phyloP scores from a whole-genome alignment of 1,140 invertebrate genomes.

The Chironomus tepperi region DNA sequence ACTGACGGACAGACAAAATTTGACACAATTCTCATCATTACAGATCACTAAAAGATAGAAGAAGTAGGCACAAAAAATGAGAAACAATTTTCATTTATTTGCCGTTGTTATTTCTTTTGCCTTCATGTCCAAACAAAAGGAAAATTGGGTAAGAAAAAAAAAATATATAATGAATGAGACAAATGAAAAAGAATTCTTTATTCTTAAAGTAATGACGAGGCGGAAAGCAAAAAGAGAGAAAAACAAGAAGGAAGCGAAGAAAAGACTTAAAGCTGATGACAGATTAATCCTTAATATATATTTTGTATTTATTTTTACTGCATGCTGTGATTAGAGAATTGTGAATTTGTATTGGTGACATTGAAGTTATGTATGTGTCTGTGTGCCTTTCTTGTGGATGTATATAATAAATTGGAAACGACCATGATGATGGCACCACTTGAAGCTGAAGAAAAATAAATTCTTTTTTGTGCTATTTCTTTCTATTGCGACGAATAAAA shows the following conservation, averaged over 20 bases:
- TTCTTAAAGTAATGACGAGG: background rate
- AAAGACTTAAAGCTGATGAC: conserved; percentile 16
- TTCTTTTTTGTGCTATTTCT: too few relatives aligned
- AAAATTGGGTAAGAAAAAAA: background rate
- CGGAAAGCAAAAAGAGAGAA: background rate
- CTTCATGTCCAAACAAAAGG: background rate
- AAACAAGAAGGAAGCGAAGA: background rate
- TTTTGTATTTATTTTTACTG: background rate
- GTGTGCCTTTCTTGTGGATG: too few relatives aligned
- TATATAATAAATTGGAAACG: too few relatives aligned
- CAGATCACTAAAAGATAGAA: too few relatives aligned
- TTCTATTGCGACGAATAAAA: too few relatives aligned
- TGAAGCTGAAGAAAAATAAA: too few relatives aligned
- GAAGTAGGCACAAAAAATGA: background rate
- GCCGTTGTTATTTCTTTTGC: background rate
- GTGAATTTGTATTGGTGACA: too few relatives aligned
- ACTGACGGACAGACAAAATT: too few relatives aligned
- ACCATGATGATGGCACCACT: too few relatives aligned
- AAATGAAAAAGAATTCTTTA: background rate
- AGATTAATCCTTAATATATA: conserved; percentile 18
- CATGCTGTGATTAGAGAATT: background rate
- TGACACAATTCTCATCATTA: too few relatives aligned
- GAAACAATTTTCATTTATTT: conserved; percentile 9
- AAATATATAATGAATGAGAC: background rate
- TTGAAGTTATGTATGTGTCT: too few relatives aligned